Evolutionary conservation across 2,888 invertebrate genomes (phyloP).

Genomic region (Cheilosia urbana): DNA sequence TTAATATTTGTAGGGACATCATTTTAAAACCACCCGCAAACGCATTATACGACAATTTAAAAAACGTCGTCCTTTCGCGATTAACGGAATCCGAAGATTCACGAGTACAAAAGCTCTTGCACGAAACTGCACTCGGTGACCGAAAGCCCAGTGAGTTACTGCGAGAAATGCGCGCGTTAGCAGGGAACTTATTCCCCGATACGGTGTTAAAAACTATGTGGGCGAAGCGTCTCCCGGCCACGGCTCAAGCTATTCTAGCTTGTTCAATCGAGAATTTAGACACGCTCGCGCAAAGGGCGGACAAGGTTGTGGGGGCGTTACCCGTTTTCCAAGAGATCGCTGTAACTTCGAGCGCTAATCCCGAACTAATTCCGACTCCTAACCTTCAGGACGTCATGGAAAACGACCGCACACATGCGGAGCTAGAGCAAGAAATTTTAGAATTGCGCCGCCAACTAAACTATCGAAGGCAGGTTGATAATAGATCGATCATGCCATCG

Average conservation of each 20-base stretch:
- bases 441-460: neutral
- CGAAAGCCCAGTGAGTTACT: slow-evolving; percentile 1
- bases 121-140: slow-evolving; percentile 4
- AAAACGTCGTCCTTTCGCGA: neutral
- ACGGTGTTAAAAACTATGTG: slow-evolving; percentile 10
- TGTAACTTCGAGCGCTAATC: neutral
- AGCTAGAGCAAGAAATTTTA: neutral
- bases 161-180: slow-evolving; percentile 1
- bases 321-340: neutral
- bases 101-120: neutral
- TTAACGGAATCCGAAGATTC: neutral
- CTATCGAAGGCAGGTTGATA: neutral
- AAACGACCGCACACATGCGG: neutral
- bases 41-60: neutral
- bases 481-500: neutral
- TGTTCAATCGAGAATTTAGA: neutral
- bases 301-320: neutral
- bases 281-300: neutral
- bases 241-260: neutral
- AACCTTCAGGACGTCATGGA: neutral
- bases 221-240: neutral
- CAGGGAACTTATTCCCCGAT: neutral
- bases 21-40: slow-evolving; percentile 16
- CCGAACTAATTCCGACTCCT: too few relatives aligned
- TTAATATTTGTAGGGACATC: slow-evolving; percentile 6